These are phyloP conservation scores for Lasioglossum baleicum DNA, from an alignment of 1,140 invertebrate genomes.

Conservation along the genomic window DNA sequence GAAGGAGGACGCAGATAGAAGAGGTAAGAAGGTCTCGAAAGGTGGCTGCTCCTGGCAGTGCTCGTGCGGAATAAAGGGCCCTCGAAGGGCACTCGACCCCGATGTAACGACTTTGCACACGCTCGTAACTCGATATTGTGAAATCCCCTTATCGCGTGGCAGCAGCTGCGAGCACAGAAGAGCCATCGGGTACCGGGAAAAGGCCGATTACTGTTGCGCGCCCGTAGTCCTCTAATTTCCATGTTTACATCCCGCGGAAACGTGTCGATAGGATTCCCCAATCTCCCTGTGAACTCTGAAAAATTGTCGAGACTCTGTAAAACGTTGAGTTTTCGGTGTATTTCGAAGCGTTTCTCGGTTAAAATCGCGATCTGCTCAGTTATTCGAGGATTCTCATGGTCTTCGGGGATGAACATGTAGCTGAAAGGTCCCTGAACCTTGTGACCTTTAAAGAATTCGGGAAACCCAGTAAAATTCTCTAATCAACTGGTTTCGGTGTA, in stretches of 20 bases:
- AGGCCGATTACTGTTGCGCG: conserved; percentile 16
- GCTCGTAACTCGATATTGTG: conserved; percentile 61
- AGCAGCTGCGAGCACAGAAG: conserved; percentile 48
- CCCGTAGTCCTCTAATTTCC: conserved; percentile 22
- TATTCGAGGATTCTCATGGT: no score
- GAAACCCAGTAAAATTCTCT: no score
- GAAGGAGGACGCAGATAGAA: conserved; percentile 12
- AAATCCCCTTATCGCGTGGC: conserved; percentile 59
- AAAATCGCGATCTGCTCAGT: no score
- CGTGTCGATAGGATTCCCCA: no score
- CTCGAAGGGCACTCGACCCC: conserved; percentile 54
- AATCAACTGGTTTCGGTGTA: no score
- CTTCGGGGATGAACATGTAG: no score
- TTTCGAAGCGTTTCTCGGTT: no score
- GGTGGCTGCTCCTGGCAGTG: conserved; percentile 48
- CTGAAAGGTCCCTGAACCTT: no score
- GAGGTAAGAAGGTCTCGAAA: conserved; percentile 39
- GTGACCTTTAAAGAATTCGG: no score
- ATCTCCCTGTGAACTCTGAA: neutral
- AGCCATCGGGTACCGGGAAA: conserved; percentile 34
- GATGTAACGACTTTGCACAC: conserved; percentile 60
- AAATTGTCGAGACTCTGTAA: neutral
- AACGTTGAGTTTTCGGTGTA: no score
- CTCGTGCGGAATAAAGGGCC: conserved; percentile 55
- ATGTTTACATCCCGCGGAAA: neutral